Base-by-base conservation (phyloP, 2,888 invertebrate species). In the Eristalis intricaria region DNA sequence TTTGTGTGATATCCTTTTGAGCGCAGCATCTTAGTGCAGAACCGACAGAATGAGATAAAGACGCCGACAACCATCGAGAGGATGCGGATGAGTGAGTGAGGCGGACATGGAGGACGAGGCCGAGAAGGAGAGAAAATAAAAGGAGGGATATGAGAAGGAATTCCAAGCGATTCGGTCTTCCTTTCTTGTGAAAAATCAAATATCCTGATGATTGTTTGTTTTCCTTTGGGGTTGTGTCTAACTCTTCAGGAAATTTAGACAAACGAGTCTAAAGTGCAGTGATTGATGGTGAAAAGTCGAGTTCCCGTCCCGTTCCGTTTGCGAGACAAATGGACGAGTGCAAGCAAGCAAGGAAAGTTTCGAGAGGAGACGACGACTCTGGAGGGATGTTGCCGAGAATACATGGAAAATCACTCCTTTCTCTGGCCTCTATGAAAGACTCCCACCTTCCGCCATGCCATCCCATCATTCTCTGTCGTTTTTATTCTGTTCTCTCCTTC, bases 191-290 rank as follows among this genome's bases (percentile, higher is more conserved):
- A 71, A 87, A 87, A 87, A 87, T 87, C 87, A 87, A 87, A 87
- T 87, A 87, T 87, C 87, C 87, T 87, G 87, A 87, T 87, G 87
- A 87, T 87, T 87, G 87, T 87, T 87, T 87, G 84, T 84, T 87
- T 87, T 87, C 87, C 87, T 87, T 87, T 87, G 80, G 87, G 87
- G 73, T 84, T 84, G 87, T 84, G 87, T 79, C 87, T 87, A 87
- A 80, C 87, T 87, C 87, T 87, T 87, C 87, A 87, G 87, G 87
- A 87, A 87, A 87, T 87, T 87, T 84, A 87, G 87, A 87, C 87
- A 87, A 87, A 87, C 87, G 87, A 87, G 87, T 87, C 87, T 87
- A 84, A 87, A 87, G 87, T 87, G 87, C 87, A 84, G 84, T 87
- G 87, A 87, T 87, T 87, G 87, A 87, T 87, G 84, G 80, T 84